phyloP scores from a whole-genome alignment of 2,113 vertebrate species.

The Tiliqua scincoides region DNA sequence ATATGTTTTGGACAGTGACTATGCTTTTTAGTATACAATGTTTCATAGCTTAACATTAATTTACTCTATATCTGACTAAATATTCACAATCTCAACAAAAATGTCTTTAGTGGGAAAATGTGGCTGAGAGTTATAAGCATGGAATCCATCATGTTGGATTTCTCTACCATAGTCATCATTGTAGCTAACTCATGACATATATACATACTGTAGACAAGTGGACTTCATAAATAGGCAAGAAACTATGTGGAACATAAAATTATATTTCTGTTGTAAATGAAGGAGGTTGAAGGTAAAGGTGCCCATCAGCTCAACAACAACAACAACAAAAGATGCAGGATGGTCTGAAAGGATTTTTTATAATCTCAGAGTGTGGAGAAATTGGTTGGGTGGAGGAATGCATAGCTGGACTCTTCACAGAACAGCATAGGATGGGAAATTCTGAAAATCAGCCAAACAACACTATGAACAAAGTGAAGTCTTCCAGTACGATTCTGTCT shows the following conservation, averaged over 20 bases:
- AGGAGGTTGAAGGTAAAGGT: neutral
- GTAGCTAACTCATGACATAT: accelerated
- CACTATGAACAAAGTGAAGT: too few relatives aligned
- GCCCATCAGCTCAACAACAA: too few relatives aligned
- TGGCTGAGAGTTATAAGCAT: neutral
- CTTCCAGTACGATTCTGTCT: neutral
- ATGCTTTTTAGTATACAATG: neutral
- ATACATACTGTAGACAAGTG: neutral
- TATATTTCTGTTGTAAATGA: neutral
- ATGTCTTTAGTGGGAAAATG: neutral
- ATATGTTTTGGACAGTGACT: too few relatives aligned
- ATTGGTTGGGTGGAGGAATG: neutral
- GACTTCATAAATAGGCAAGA: neutral
- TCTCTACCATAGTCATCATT: neutral
- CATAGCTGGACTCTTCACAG: neutral
- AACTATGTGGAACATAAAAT: neutral
- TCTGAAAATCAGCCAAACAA: neutral
- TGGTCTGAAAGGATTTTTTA: neutral
- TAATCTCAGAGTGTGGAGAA: neutral
- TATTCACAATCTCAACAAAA: neutral
- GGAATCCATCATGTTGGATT: accelerated
- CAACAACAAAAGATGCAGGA: neutral
- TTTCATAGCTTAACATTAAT: neutral
- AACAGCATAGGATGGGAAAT: neutral
- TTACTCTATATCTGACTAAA: neutral